Percentiles rank a stretch among this genome's conserved stretches.
Evolutionary conservation across 2,113 vertebrate genomes (phyloP).

Genomic region (Eidolon helvum): DNA sequence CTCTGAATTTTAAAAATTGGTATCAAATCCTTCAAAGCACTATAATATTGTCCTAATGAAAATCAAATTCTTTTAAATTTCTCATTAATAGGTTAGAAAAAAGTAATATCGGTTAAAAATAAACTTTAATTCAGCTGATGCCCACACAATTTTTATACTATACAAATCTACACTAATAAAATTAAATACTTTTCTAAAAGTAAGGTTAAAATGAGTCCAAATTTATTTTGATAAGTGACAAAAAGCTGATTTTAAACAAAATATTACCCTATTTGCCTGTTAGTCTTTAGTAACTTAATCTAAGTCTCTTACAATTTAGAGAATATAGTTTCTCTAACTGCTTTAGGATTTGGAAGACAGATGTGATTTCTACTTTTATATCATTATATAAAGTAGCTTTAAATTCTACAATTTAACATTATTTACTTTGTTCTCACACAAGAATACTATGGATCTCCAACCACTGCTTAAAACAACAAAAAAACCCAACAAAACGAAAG

Average conservation of each 20-base stretch:
- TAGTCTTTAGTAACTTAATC: neutral
- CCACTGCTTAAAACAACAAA: conserved; percentile 7
- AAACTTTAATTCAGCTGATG: conserved; percentile 22
- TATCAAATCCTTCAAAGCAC: conserved; percentile 12
- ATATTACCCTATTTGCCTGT: neutral
- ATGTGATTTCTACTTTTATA: conserved; percentile 22
- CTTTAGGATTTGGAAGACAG: conserved; percentile 18
- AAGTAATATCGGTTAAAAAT: neutral
- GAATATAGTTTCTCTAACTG: conserved; percentile 2
- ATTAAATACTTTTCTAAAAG: neutral
- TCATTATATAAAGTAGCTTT: neutral
- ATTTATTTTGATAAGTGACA: neutral
- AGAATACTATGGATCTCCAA: neutral
- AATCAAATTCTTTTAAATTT: neutral
- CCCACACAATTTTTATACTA: neutral
- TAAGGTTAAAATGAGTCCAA: conserved; percentile 3
- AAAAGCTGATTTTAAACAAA: conserved; percentile 32
- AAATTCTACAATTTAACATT: neutral
- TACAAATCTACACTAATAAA: neutral
- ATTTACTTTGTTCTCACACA: neutral
- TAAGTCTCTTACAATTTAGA: neutral
- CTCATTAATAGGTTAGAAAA: neutral
- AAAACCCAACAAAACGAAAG: neutral
- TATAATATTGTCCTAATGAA: neutral
- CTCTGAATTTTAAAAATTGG: conserved; percentile 24